phyloP scores from a whole-genome alignment of 2,888 invertebrate genomes.

The Chloroclystis v-ata region DNA sequence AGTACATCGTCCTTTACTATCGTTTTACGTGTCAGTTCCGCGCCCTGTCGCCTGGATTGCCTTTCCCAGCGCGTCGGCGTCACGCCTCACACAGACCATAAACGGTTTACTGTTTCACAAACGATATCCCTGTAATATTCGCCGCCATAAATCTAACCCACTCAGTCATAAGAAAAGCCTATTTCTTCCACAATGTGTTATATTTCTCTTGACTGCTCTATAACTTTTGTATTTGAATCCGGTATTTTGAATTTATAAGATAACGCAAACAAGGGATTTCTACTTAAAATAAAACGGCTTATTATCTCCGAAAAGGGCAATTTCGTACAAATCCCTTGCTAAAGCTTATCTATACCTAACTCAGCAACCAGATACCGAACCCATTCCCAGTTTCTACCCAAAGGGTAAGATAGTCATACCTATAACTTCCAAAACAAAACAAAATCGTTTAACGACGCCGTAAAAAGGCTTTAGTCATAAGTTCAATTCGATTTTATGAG shows the following conservation, averaged over 20 bases:
- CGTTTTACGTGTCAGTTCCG: conserved; percentile 16
- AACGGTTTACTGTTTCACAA: conserved; percentile 9
- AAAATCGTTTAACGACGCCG: conserved; percentile 5
- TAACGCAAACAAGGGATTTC: neutral
- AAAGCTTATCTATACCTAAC: neutral
- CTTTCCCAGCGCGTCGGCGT: conserved; percentile 2
- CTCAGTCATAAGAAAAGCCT: neutral
- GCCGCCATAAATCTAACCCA: conserved; percentile 3
- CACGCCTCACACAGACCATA: conserved; percentile 18
- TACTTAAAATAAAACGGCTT: neutral
- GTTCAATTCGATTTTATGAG: conserved; percentile 5
- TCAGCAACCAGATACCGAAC: neutral
- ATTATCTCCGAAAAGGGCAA: neutral
- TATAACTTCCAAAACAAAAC: conserved; percentile 9
- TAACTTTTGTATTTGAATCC: no score
- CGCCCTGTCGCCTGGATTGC: conserved; percentile 3
- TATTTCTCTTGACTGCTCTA: no score
- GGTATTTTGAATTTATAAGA: no score
- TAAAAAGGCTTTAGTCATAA: conserved; percentile 3
- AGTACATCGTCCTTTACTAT: conserved; percentile 24
- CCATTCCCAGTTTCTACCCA: neutral
- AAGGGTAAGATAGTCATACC: neutral
- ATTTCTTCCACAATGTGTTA: no score
- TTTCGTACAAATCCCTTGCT: neutral
- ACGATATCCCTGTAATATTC: conserved; percentile 7